Percentiles rank a stretch among this genome's conserved stretches.
Conservation (phyloP, 2,797 vertebrate species). For the Mus caroli region DNA sequence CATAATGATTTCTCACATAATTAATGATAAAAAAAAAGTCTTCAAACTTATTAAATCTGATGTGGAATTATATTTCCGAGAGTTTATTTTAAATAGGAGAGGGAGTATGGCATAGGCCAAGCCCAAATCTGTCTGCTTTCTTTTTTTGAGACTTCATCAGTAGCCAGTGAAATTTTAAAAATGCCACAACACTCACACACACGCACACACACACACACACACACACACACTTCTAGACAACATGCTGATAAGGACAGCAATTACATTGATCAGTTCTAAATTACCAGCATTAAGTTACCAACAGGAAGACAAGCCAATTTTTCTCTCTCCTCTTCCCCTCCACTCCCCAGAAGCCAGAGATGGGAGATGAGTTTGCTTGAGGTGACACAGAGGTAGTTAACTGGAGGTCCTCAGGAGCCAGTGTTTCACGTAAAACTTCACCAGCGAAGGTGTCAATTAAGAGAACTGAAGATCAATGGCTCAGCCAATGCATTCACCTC, state of each 20-base stretch:
- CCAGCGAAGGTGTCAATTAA: background rate
- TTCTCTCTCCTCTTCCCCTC: background rate
- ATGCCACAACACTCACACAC: background rate
- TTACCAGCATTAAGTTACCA: constrained; percentile 60
- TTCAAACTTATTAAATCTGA: constrained; percentile 45
- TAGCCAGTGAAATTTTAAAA: background rate
- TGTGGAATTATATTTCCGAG: background rate
- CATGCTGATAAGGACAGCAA: constrained; percentile 54
- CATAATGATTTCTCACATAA: background rate
- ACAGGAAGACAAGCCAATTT: constrained; percentile 58
- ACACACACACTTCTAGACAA: constrained; percentile 20
- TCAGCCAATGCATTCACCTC: background rate
- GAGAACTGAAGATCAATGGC: constrained; percentile 39
- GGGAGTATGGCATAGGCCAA: background rate
- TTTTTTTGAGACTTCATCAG: constrained; percentile 35
- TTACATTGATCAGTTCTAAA: constrained; percentile 69
- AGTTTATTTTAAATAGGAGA: constrained; percentile 35
- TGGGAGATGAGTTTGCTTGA: constrained; percentile 35
- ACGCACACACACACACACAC: background rate
- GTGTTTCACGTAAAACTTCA: background rate
- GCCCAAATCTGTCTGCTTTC: background rate
- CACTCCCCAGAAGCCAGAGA: background rate
- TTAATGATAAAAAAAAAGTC: background rate
- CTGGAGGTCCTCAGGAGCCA: constrained; percentile 10
- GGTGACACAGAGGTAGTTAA: constrained; percentile 7